Base-by-base conservation (phyloP, 2,888 invertebrate genomes). In the Camponotus fellah region DNA sequence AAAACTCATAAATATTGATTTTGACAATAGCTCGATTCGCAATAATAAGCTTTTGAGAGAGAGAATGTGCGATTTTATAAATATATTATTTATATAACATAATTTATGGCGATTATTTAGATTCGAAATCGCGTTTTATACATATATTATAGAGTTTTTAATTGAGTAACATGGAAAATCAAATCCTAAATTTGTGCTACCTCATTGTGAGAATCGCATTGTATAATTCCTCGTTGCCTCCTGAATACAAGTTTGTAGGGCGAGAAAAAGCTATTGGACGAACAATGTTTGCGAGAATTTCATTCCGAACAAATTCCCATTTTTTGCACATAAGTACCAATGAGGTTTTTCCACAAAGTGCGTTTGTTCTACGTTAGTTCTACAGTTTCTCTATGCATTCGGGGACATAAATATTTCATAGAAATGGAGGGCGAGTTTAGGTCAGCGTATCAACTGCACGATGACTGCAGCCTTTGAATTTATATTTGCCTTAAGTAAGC, bases 211-310 rank as follows among this genome's bases (percentile, higher is more conserved):
- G 26, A n/a, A 69, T 58, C 32, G 2, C 34, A 17, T n/a, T 37
- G 37, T 79, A 71, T 79, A 60, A 79, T 79, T 71, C 49, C 17
- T 32, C 34, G 46, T 53, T 21, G 17, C 6, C 34, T 14, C 14
- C 17, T 46, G 34, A 60, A 79, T 53, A 79, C 12, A 58, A 79
- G 46, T 46, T 71, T 37, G 46, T 62, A 49, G 60, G n/a, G 37
- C 58, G 46, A 79, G 71, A 71, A 62, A 79, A 71, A 79, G 9
- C 46, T 37, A 71, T 79, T 26, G 37, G 46, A 34, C 26, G 46
- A 46, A 46, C 56, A 60, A 21, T 60, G 77, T 79, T 79, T 79
- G 79, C 46, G 60, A 79, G 49, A 79, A 79, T 79, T 79, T 79
- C 71, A 79, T 71, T 79, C 37, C 60, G 17, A 60, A 79, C 71